phyloP scores from a whole-genome alignment of 2,888 invertebrate species.

The Prenolepis imparis region DNA sequence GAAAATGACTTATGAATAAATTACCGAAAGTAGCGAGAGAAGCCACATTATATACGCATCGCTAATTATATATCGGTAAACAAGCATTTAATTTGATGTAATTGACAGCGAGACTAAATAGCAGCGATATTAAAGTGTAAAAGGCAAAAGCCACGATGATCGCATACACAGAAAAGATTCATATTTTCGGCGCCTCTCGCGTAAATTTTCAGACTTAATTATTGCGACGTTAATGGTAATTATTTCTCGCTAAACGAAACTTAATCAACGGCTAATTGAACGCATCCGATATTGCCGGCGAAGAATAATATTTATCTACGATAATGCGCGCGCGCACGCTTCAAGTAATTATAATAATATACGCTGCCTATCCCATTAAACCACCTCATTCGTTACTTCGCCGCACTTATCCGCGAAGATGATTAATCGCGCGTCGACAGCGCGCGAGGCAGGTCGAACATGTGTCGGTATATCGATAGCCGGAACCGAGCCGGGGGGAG shows the following conservation, averaged over 20 bases:
- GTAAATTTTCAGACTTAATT: constrained; percentile 15
- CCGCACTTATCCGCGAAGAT: constrained; percentile 29
- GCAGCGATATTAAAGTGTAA: neutral
- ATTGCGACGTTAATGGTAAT: constrained; percentile 16
- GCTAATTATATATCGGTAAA: constrained; percentile 36
- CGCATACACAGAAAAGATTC: neutral
- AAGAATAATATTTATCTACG: constrained; percentile 31
- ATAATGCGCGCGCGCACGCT: neutral
- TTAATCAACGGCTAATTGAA: constrained; percentile 37
- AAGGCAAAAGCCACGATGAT: too few species aligned
- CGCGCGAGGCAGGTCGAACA: constrained; percentile 13
- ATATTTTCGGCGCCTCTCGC: neutral
- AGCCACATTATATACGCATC: neutral
- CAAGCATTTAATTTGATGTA: constrained; percentile 30
- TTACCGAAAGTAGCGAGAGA: constrained; percentile 31
- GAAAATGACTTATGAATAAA: constrained; percentile 49
- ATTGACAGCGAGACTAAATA: constrained; percentile 19
- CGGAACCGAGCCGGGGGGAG: constrained; percentile 13
- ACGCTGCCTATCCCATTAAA: constrained; percentile 26
- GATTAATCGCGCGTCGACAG: constrained; percentile 45
- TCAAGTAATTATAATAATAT: constrained; percentile 47
- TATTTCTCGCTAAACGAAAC: constrained; percentile 14
- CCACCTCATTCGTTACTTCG: constrained; percentile 24
- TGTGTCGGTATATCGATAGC: constrained; percentile 44
- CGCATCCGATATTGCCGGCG: constrained; percentile 21